Evolutionary conservation across 2,797 vertebrate genomes (phyloP).

Genomic region (Chloroceryle amazona): DNA sequence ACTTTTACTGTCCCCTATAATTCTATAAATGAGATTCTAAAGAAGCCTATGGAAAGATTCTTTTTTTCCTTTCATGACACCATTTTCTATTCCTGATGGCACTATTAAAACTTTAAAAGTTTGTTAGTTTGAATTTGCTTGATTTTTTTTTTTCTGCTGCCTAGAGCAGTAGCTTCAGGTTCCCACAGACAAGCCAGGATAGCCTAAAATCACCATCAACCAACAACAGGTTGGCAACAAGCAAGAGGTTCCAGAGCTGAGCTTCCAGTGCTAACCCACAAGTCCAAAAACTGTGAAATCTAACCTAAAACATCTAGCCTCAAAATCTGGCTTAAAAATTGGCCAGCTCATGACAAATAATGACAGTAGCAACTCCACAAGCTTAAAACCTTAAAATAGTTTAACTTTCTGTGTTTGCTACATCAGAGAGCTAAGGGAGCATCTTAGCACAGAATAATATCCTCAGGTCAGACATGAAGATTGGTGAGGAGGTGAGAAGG

Average conservation of each 20-base stretch:
- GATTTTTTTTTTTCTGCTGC: background rate
- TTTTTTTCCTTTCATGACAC: background rate
- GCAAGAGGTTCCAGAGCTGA: background rate
- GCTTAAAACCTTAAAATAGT: background rate
- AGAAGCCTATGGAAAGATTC: background rate
- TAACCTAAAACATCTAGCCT: background rate
- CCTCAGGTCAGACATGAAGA: background rate
- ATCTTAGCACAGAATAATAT: background rate
- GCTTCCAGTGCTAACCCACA: background rate
- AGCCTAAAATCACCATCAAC: background rate
- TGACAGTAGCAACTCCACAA: background rate
- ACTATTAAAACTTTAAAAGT: background rate
- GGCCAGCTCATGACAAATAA: background rate
- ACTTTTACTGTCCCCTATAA: background rate
- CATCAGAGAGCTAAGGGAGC: background rate
- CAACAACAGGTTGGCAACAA: background rate
- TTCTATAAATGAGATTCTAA: background rate
- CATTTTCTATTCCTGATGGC: background rate
- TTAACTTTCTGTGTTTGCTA: background rate
- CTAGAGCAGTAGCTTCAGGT: background rate
- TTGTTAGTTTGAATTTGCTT: background rate
- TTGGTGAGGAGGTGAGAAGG: background rate
- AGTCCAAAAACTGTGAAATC: background rate
- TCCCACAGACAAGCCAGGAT: background rate
- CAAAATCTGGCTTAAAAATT: background rate